Evolutionary conservation across 37 sponge, comb jelly and placozoan species (phyloP).

Genomic region (Ephydatia muelleri): DNA sequence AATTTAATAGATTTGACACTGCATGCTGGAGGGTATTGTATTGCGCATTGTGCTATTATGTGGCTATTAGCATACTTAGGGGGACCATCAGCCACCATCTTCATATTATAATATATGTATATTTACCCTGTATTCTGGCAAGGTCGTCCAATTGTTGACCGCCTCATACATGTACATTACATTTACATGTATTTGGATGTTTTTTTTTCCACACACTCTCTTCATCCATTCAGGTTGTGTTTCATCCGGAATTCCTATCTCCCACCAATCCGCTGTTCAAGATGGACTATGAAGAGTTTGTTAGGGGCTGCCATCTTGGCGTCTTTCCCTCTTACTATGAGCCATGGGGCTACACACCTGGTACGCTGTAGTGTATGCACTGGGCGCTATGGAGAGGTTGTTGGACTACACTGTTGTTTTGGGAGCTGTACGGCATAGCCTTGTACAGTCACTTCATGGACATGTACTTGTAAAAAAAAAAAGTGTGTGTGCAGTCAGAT

Average conservation of each 20-base stretch:
- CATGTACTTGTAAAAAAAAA: not conserved
- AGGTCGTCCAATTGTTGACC: not conserved
- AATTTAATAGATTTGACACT: too few species aligned
- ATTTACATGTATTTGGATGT: not conserved
- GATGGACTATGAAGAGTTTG: slow-evolving; percentile 98
- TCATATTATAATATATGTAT: too few species aligned
- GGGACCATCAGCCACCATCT: too few species aligned
- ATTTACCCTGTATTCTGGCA: too few species aligned
- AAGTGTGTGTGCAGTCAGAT: too few species aligned
- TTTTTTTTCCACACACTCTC: not conserved
- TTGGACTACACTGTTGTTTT: not conserved
- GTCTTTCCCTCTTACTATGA: slow-evolving; percentile 99
- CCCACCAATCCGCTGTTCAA: slow-evolving; percentile 94
- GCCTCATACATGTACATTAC: not conserved
- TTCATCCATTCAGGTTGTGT: slow-evolving; percentile 76
- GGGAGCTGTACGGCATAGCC: not conserved
- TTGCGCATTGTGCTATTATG: too few species aligned
- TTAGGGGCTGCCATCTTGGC: slow-evolving; percentile 96
- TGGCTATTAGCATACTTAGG: too few species aligned
- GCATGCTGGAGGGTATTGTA: too few species aligned
- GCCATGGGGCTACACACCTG: slow-evolving; percentile 99
- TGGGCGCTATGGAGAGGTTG: too few species aligned
- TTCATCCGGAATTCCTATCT: slow-evolving; percentile 98
- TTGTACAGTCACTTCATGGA: not conserved
- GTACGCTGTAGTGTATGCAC: slow-evolving; percentile 27